Base-by-base conservation (phyloP, 2,113 vertebrate species). In the Alaudala cheleensis region DNA sequence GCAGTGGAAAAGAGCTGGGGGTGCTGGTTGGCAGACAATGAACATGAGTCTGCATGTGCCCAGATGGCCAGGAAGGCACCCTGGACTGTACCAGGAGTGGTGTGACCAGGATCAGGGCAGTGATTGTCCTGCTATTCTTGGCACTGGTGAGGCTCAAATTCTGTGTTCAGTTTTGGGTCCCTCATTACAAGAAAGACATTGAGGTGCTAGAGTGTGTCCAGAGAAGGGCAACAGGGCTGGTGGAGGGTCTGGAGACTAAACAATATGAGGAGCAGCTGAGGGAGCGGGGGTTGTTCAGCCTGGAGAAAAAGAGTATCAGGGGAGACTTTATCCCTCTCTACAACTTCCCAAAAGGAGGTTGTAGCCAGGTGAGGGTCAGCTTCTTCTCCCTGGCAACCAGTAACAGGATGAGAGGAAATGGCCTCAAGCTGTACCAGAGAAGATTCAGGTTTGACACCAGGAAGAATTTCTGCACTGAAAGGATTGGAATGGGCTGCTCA, bases 331-430 rank as follows among this genome's bases (percentile, higher is more conserved):
- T 40, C 7, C 1, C 24, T 67, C 24, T 60, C 39, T 53, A 19
- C 45, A 54, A 26, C 13, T 53, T 23, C 37, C 7, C 11, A 9
- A 73, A 81, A 81, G 19, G 28, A 51, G 33, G 1, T 0, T 39
- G 23, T 9, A n/a, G 37, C 11, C 45, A 39, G 23, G 11, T n/a
- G 28, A 14, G 33, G 5, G 2, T 24, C 0, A 0, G 16, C n/a
- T 17, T 45, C 19, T 37, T 60, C 39, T 47, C 16, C 13, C 40
- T 40, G 21, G 21, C 28, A 54, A 1, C 17, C 29, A 67, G 39
- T 17, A n/a, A 74, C 24, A 47, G 24, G 7, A 47, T 6, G 25
- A 47, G 47, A 47, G 13, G 21, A 53, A 51, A 47, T 11, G 26
- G 21, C 40, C 21, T 34, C 29, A 54, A 34, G 10, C 24, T 34